Evolutionary conservation across 2,113 vertebrate species (phyloP).

Genomic region (Oophaga pumilio): DNA sequence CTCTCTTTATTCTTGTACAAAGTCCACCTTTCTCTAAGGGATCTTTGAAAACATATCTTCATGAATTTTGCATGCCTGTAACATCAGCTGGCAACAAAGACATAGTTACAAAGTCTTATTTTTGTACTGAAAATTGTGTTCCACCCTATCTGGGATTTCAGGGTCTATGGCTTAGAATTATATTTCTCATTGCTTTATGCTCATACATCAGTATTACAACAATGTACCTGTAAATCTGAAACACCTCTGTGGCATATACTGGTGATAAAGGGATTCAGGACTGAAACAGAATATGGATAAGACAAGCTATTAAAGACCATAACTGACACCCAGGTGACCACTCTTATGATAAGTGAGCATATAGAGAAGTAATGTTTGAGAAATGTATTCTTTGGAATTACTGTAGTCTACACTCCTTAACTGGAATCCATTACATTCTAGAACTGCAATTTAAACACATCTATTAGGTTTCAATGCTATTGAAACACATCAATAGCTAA

Average conservation of each 20-base stretch:
- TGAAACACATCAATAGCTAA: no score
- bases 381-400: not conserved
- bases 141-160: not conserved
- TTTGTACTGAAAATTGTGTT: conserved; percentile 2
- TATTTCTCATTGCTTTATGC: conserved; percentile 12
- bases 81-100: not conserved
- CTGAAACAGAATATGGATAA: not conserved
- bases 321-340: not conserved
- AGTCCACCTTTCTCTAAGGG: not conserved
- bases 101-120: conserved; percentile 2
- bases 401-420: not conserved
- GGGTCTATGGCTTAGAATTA: not conserved
- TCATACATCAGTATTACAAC: conserved; percentile 17
- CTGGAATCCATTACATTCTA: not conserved
- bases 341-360: not conserved
- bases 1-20: conserved; percentile 9
- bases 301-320: not conserved
- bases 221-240: conserved; percentile 16
- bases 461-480: no score
- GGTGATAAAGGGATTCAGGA: not conserved
- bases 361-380: not conserved
- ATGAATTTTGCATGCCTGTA: conserved; percentile 6
- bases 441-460: not conserved
- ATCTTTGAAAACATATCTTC: conserved; percentile 1
- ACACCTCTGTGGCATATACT: not conserved